phyloP scores from a whole-genome alignment of 1,140 invertebrate species.

The Gryllus bimaculatus region DNA sequence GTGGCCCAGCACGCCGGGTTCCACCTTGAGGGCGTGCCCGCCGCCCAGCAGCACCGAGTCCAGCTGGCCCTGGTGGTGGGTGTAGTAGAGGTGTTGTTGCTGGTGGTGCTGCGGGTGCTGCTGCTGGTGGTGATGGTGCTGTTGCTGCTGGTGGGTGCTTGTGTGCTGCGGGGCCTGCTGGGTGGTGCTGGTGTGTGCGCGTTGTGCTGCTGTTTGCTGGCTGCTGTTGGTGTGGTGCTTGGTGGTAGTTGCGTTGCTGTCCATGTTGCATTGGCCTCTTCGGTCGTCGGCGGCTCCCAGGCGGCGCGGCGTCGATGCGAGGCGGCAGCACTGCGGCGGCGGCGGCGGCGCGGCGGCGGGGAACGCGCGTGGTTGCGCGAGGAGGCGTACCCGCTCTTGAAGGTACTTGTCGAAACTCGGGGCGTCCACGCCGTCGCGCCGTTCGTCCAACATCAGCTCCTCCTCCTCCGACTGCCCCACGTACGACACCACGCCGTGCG shows the following conservation, averaged over 20 bases:
- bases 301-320: neutral
- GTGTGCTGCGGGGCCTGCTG: neutral
- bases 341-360: no score
- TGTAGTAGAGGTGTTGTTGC: neutral
- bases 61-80: slow-evolving; percentile 10
- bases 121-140: slow-evolving; percentile 22
- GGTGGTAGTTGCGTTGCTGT: slow-evolving; percentile 32
- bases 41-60: neutral
- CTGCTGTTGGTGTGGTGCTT: slow-evolving; percentile 16
- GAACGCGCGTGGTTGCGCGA: slow-evolving; percentile 29
- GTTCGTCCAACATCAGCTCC: slow-evolving; percentile 21
- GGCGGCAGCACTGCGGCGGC: neutral
- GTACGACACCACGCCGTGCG: slow-evolving; percentile 12
- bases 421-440: slow-evolving; percentile 39
- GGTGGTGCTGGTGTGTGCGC: slow-evolving; percentile 11
- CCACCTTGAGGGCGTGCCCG: neutral
- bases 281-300: no score
- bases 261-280: slow-evolving; percentile 30
- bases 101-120: slow-evolving; percentile 13
- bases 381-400: slow-evolving; percentile 37
- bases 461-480: slow-evolving; percentile 22
- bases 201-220: neutral
- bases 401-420: slow-evolving; percentile 55
- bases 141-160: slow-evolving; percentile 16
- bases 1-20: neutral